Evolutionary conservation across 1,140 invertebrate genomes (phyloP).

Genomic region (Dendrolimus punctatus): DNA sequence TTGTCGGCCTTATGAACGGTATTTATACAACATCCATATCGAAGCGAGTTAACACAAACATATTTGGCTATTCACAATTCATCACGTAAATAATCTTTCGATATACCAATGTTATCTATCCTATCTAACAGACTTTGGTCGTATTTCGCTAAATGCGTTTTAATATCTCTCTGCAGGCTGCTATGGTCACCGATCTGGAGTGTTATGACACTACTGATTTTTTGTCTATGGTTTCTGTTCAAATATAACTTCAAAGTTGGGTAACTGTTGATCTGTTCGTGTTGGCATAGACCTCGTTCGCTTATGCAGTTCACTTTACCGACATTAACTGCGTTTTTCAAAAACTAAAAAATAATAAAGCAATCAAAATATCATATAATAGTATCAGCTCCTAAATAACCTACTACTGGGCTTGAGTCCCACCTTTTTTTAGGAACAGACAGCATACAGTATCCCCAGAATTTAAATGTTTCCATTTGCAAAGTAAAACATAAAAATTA

Average conservation of each 20-base stretch:
- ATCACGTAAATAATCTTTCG: slow-evolving; percentile 20
- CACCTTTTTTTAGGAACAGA: too few relatives aligned
- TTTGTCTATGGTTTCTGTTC: slow-evolving; percentile 20
- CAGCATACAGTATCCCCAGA: too few relatives aligned
- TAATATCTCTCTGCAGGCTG: slow-evolving; percentile 31
- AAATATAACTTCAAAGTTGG: slow-evolving; percentile 44
- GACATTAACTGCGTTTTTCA: slow-evolving; percentile 40
- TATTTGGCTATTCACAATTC: slow-evolving; percentile 26
- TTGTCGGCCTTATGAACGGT: too few relatives aligned
- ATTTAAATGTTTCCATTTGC: too few relatives aligned
- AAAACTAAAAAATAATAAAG: slow-evolving; percentile 22
- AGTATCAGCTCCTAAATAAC: background rate
- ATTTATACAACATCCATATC: too few relatives aligned
- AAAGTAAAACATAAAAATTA: too few relatives aligned
- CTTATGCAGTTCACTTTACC: slow-evolving; percentile 56
- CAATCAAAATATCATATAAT: too few relatives aligned
- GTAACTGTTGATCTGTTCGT: slow-evolving; percentile 50
- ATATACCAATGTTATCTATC: slow-evolving; percentile 20
- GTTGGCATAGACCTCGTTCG: slow-evolving; percentile 43
- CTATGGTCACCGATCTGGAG: slow-evolving; percentile 37
- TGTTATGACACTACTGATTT: slow-evolving; percentile 24
- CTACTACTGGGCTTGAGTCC: too few relatives aligned
- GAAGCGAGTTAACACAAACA: too few relatives aligned
- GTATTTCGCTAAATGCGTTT: slow-evolving; percentile 31
- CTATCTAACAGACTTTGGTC: slow-evolving; percentile 25